Evolutionary conservation across 2,797 vertebrate species (phyloP).

Genomic region (Ataeniobius toweri): DNA sequence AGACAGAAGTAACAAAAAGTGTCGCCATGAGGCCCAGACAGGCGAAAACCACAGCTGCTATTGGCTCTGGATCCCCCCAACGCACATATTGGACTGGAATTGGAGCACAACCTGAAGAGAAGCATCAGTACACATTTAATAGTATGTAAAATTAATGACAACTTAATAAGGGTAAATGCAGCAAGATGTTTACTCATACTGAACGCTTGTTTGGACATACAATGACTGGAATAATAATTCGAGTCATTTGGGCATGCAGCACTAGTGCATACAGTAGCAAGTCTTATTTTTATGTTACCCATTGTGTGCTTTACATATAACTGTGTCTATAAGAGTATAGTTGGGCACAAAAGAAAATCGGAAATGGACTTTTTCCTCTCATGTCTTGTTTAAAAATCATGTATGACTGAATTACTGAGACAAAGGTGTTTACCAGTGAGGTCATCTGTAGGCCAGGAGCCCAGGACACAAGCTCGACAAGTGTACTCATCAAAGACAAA

Average conservation of each 20-base stretch:
- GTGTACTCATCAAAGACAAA: slow-evolving; percentile 97
- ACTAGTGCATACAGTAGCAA: slow-evolving; percentile 5
- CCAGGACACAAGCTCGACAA: slow-evolving; percentile 91
- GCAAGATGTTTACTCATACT: background rate
- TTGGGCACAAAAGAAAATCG: slow-evolving; percentile 1
- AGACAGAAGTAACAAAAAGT: slow-evolving; percentile 93
- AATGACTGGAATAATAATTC: too few species aligned
- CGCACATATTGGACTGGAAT: slow-evolving; percentile 95
- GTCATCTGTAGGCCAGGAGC: slow-evolving; percentile 93
- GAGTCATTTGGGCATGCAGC: background rate
- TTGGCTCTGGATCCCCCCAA: slow-evolving; percentile 97
- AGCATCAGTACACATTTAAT: background rate
- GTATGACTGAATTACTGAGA: slow-evolving; percentile 6
- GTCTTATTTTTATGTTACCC: slow-evolving; percentile 15
- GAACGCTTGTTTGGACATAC: background rate
- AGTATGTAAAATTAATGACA: background rate
- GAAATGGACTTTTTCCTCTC: slow-evolving; percentile 29
- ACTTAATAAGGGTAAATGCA: background rate
- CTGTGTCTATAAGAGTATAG: background rate
- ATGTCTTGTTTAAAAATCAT: slow-evolving; percentile 7
- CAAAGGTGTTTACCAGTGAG: slow-evolving; percentile 88
- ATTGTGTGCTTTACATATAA: background rate
- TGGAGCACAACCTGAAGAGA: slow-evolving; percentile 87
- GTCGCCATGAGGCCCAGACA: slow-evolving; percentile 95
- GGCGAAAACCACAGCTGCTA: slow-evolving; percentile 96